Conservation (phyloP, 2,113 vertebrate genomes). For the Bujurquina vittata region DNA sequence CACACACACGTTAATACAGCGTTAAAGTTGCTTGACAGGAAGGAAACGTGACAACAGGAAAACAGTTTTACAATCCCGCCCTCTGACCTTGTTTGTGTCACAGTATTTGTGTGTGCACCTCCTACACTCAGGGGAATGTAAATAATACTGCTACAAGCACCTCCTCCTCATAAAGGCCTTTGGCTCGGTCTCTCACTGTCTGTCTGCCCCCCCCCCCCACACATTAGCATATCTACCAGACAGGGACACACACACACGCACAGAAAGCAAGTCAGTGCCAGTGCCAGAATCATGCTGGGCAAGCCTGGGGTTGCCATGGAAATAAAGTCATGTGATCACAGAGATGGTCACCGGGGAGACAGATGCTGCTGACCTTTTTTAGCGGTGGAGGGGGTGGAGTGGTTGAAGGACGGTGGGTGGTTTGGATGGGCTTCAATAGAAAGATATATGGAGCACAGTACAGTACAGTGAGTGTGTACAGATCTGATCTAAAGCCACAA, state of each 20-base stretch:
- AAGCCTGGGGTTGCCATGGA: conserved; percentile 46
- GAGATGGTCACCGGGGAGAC: conserved; percentile 56
- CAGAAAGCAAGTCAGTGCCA: conserved; percentile 32
- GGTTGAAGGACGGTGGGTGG: background rate
- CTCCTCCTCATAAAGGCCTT: conserved; percentile 12
- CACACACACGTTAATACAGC: background rate
- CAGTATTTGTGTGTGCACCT: conserved; percentile 10
- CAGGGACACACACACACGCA: background rate
- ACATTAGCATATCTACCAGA: conserved; percentile 53
- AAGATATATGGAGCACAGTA: background rate
- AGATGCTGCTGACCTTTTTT: conserved; percentile 60
- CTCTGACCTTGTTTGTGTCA: conserved; percentile 38
- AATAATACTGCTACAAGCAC: conserved; percentile 24
- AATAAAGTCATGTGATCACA: conserved; percentile 51
- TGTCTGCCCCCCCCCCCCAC: background rate
- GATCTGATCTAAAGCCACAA: background rate
- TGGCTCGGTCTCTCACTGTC: conserved; percentile 6
- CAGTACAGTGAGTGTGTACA: background rate
- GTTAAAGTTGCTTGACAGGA: conserved; percentile 73
- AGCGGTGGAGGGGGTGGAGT: conserved; percentile 19
- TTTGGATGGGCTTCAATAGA: background rate
- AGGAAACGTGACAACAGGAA: conserved; percentile 73
- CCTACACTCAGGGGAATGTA: conserved; percentile 4
- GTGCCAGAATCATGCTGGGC: conserved; percentile 59
- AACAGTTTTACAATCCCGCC: conserved; percentile 61